phyloP scores from a whole-genome alignment of 2,113 vertebrate genomes.

The Penelope pileata region DNA sequence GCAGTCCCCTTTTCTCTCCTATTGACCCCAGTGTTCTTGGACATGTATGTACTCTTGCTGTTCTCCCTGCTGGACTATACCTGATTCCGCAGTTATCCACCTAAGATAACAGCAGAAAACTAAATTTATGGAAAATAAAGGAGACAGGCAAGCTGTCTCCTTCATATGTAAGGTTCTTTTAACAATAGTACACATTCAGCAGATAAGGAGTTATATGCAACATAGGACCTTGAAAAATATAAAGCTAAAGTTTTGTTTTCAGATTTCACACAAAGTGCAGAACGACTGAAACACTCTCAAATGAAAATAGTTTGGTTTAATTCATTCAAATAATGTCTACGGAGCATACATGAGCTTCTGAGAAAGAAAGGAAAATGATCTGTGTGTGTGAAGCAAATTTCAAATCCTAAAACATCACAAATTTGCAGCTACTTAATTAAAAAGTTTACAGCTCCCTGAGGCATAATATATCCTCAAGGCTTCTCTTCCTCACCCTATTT shows the following conservation, averaged over 20 bases:
- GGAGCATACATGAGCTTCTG: not conserved
- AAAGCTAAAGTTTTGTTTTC: not conserved
- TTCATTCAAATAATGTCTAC: not conserved
- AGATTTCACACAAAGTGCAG: not conserved
- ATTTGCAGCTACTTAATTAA: conserved; percentile 73
- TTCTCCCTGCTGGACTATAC: rapidly evolving
- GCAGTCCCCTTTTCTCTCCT: not conserved
- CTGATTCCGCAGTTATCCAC: not conserved
- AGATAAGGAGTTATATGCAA: not conserved
- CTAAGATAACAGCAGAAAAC: not conserved
- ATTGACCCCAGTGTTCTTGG: not conserved
- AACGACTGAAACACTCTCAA: not conserved
- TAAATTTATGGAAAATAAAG: not conserved
- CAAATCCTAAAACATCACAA: conserved; percentile 47
- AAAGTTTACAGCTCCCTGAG: conserved; percentile 59
- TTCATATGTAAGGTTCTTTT: not conserved
- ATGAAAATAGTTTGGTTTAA: not conserved
- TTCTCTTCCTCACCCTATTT: conserved; percentile 59
- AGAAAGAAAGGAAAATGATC: not conserved
- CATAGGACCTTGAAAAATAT: not conserved
- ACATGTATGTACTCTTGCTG: rapidly evolving
- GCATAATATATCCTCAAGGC: conserved; percentile 43
- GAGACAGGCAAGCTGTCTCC: not conserved
- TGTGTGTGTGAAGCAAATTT: not conserved
- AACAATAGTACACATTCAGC: not conserved